Evolutionary conservation across 92 coral and sea anemone genomes (phyloP), one percentile per base, ranked within the genome.

Genomic region (Zoanthus sociatus): DNA sequence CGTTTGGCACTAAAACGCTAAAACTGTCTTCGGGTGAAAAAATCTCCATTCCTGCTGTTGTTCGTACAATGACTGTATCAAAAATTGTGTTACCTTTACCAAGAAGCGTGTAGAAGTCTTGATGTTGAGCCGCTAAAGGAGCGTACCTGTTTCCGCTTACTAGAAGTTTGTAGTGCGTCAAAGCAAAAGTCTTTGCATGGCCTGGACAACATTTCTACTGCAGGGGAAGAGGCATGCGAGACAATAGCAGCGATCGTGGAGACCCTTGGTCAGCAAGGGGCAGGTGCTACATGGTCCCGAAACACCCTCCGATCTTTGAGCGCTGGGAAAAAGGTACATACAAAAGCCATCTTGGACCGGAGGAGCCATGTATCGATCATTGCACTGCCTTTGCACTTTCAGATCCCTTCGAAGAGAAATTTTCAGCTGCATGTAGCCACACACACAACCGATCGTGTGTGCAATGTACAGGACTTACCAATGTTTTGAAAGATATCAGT

Each of bases 171-270:
- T 56, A 48, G 72, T 78, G 93, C 93, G 12, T 90, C 88, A 14
- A 87, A 87, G 84, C 93, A 87, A 75, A 90, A 87, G 86, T 87
- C 89, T n/a, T 69, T 91, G 32, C 93, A 91, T 46, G 93, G 91
- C 2, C 74, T 91, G 21, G 93, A 88, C 61, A 91, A 88, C 56
- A 84, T n/a, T 56, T 56, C 64, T 56, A 56, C 82, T 1, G 69
- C 93, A 37, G 92, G 92, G 5, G 70, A 18, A 15, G 87, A 90
- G 83, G 92, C 92, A 4, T 90, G 71, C 17, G 87, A 90, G 64
- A 79, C 51, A 8, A 82, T 86, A 47, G 73, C 73, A 10, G 37
- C 45, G 18, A 46, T 73, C 1, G 89, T 56, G 10, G 83, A 85
- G 26, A 70, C 31, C 21, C 89, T 53, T 53, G 58, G 58, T 53